phyloP scores from a whole-genome alignment of 2,113 vertebrate genomes.

The Poecile atricapillus region DNA sequence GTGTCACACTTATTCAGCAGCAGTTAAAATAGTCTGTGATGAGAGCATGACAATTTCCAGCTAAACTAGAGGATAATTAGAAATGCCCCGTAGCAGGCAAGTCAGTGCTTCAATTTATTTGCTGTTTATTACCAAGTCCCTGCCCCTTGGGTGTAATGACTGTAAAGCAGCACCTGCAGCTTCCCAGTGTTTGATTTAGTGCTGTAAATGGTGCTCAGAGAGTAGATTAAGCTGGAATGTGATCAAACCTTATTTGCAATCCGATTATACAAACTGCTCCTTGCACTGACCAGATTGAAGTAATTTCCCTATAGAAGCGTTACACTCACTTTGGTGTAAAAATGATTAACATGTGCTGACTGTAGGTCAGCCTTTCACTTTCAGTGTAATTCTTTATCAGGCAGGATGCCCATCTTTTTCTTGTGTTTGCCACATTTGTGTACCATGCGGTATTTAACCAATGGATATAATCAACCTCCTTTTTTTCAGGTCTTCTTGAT shows the following conservation, averaged over 20 bases:
- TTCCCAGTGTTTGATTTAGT: conserved; percentile 89
- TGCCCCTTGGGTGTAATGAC: conserved; percentile 89
- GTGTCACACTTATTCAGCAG: conserved; percentile 73
- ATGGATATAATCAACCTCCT: conserved; percentile 47
- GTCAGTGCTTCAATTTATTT: conserved; percentile 93
- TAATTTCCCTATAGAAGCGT: conserved; percentile 89
- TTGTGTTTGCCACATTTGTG: conserved; percentile 48
- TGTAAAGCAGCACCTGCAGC: conserved; percentile 87
- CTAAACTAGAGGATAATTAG: conserved; percentile 92
- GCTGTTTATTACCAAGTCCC: conserved; percentile 90
- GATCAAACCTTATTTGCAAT: conserved; percentile 99
- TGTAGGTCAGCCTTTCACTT: conserved; percentile 80
- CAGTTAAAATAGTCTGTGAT: conserved; percentile 75
- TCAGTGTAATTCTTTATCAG: conserved; percentile 75
- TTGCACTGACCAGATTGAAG: conserved; percentile 88
- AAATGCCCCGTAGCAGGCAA: conserved; percentile 92
- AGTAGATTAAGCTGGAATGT: conserved; percentile 95
- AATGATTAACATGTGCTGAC: conserved; percentile 89
- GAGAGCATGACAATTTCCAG: conserved; percentile 80
- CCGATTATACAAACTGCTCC: conserved; percentile 94
- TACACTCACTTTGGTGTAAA: conserved; percentile 87
- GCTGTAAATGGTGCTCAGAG: conserved; percentile 85
- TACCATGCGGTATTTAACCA: conserved; percentile 58
- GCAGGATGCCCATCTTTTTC: conserved; percentile 70
- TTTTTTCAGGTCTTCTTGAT: conserved; percentile 52